Evolutionary conservation across 1,140 invertebrate genomes (phyloP), one percentile per base, ranked within the genome.

Genomic region (Catajapyx aquilonaris): DNA sequence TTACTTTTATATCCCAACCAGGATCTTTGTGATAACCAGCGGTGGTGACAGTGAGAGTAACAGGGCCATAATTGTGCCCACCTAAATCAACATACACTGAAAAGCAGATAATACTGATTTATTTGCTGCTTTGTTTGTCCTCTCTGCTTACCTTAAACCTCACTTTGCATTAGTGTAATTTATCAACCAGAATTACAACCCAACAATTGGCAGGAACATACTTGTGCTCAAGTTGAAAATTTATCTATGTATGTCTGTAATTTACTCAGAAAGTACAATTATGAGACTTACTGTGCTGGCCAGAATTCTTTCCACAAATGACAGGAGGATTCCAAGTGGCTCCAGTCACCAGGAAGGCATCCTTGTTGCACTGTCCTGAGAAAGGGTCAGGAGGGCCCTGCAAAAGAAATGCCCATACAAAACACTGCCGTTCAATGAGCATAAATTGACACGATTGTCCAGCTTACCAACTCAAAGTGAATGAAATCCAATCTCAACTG

Each of bases 301-400:
- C 54, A 16, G 47, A 40, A 38, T 59, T 59, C 35, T 48, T 46
- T 36, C 56, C 56, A 37, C 56, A 59, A 34, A 59, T 47, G 15
- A 52, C 47, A 10, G 56, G 56, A 13, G 54, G 46, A 25, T 45
- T 50, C 40, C 48, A 55, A 15, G 46, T 41, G 31, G 45, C 48
- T 30, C 56, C 57, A 9, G 51, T 51, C 15, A 59, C 54, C 22
- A 47, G 46, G 38, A 57, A 55, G 11, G 50, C 46, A 41, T 56
- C 55, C 20, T 49, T 50, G 17, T 52, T 52, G 38, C 54, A 57
- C 30, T 50, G 48, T 20, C 48, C 48, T 31, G 34, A 39, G 13
- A 45, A 46, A 10, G 50, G 47, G 42, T 54, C 52, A 4, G 55
- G 55, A 19, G 46, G 44, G 34, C 46, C 46, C 23, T 28, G n/a